phyloP scores from a whole-genome alignment of 2,888 invertebrate genomes.

The Isotomurus palustris region DNA sequence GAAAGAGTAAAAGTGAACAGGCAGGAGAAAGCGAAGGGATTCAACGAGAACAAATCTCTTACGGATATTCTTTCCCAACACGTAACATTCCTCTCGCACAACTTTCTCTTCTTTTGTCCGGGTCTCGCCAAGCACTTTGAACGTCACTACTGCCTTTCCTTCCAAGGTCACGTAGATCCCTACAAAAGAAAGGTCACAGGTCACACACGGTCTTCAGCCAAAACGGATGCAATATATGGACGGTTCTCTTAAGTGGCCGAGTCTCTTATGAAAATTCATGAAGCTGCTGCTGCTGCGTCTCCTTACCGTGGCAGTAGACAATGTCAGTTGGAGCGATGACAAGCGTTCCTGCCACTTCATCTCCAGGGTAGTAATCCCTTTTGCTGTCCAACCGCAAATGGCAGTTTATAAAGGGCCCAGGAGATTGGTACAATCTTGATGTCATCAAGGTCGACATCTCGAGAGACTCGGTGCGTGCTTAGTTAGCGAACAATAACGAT shows the following conservation, averaged over 20 bases:
- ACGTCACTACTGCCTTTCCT: slow-evolving; percentile 35
- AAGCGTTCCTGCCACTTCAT: slow-evolving; percentile 25
- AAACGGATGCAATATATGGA: background rate
- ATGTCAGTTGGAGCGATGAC: slow-evolving; percentile 26
- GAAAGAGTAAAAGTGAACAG: background rate
- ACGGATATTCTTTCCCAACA: slow-evolving; percentile 34
- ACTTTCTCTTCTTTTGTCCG: slow-evolving; percentile 32
- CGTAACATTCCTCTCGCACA: slow-evolving; percentile 27
- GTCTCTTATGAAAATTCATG: background rate
- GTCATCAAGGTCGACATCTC: no score
- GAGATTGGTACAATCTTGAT: slow-evolving; percentile 20
- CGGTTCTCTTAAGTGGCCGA: background rate
- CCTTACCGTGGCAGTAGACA: slow-evolving; percentile 37
- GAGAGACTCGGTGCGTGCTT: background rate
- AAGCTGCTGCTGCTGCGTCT: slow-evolving; percentile 3
- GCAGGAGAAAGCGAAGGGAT: background rate
- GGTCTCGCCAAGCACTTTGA: slow-evolving; percentile 31
- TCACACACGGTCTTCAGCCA: background rate
- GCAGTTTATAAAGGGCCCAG: slow-evolving; percentile 35
- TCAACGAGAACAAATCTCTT: slow-evolving; percentile 10
- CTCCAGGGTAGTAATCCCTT: slow-evolving; percentile 34
- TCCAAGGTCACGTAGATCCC: slow-evolving; percentile 36
- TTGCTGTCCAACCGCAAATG: slow-evolving; percentile 33
- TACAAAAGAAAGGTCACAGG: background rate
- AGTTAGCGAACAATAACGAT: background rate